Evolutionary conservation across 2,797 vertebrate genomes (phyloP).

Genomic region (Macroramphosus scolopax): DNA sequence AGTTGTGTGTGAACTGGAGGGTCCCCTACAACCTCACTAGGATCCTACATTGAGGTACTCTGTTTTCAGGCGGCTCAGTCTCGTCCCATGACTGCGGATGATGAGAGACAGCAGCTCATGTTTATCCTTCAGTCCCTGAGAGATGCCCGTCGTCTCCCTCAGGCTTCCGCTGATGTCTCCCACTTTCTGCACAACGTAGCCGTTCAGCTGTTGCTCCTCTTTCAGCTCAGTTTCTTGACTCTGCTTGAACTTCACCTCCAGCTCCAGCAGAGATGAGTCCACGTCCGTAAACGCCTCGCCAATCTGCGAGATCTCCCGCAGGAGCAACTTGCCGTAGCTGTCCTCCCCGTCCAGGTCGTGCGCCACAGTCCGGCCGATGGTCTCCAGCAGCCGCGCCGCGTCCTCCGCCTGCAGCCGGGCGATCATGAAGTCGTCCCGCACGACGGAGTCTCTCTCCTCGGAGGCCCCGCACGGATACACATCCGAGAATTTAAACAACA

Average conservation of each 20-base stretch:
- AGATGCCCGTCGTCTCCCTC: constrained; percentile 85
- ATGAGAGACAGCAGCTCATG: constrained; percentile 92
- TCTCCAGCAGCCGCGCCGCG: constrained; percentile 87
- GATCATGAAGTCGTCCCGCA: constrained; percentile 89
- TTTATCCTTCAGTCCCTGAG: constrained; percentile 86
- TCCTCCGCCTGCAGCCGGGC: constrained; percentile 91
- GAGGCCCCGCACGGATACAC: constrained; percentile 76
- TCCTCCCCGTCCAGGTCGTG: constrained; percentile 96
- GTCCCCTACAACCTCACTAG: constrained; percentile 51
- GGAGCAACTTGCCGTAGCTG: constrained; percentile 90
- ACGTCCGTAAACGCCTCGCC: constrained; percentile 89
- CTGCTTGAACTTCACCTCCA: constrained; percentile 93
- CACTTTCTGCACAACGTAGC: constrained; percentile 85
- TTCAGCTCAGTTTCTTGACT: constrained; percentile 88
- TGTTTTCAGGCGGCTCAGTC: constrained; percentile 90
- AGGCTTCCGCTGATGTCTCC: constrained; percentile 82
- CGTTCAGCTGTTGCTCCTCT: constrained; percentile 85
- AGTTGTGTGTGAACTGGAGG: constrained; percentile 43
- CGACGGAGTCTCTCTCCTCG: constrained; percentile 75
- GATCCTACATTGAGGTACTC: constrained; percentile 81
- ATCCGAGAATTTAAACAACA: constrained; percentile 91
- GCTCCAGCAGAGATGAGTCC: constrained; percentile 89
- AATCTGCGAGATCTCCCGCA: constrained; percentile 89
- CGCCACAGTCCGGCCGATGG: constrained; percentile 86
- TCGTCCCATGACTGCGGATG: constrained; percentile 90